phyloP scores from a whole-genome alignment of 2,888 invertebrate genomes.

The Drosophila conformis region DNA sequence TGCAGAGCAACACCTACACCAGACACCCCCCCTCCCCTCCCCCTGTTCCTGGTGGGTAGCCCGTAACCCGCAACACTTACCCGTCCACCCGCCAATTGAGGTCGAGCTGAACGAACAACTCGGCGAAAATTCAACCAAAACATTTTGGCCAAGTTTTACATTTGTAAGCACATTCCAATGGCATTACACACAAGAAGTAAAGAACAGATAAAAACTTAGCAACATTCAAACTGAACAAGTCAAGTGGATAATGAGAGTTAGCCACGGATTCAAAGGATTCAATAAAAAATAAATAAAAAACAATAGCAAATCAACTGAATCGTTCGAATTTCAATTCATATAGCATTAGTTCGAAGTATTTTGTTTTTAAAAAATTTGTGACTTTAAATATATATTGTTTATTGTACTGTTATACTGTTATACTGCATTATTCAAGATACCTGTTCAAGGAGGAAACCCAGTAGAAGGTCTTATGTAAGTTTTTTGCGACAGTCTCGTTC shows the following conservation, averaged over 20 bases:
- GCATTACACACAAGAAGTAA: slow-evolving; percentile 34
- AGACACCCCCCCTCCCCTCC: background rate
- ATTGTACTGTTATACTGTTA: background rate
- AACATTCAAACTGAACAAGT: slow-evolving; percentile 6
- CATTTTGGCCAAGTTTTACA: slow-evolving; percentile 58
- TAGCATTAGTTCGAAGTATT: background rate
- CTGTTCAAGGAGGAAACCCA: background rate
- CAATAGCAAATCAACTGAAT: background rate
- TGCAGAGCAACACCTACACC: slow-evolving; percentile 1
- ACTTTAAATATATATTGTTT: background rate
- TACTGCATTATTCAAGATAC: background rate
- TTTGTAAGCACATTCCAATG: slow-evolving; percentile 48
- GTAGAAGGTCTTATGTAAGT: background rate
- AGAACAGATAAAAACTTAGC: slow-evolving; percentile 4
- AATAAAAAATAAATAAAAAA: background rate
- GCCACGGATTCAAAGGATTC: background rate
- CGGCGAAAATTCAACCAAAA: slow-evolving; percentile 40
- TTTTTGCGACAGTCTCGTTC: background rate
- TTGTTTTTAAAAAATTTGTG: background rate
- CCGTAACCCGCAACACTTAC: background rate
- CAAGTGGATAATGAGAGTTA: background rate
- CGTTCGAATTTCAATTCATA: background rate
- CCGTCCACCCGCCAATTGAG: slow-evolving; percentile 50
- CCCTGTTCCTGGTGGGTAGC: background rate
- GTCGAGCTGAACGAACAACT: slow-evolving; percentile 70